Evolutionary conservation across 2,797 vertebrate species (phyloP).

Genomic region (Lerista edwardsae): DNA sequence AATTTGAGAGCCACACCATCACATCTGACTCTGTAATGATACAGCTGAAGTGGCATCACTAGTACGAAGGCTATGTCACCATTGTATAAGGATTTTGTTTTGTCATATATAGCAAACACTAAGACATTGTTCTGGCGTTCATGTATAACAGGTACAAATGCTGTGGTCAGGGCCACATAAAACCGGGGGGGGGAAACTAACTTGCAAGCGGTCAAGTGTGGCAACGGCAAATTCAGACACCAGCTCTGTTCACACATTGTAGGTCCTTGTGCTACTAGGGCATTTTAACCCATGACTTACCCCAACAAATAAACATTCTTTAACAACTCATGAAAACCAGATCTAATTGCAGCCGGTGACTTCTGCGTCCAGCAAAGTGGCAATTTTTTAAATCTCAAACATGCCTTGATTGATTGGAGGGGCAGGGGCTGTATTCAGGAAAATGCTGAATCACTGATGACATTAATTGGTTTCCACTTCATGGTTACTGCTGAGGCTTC

Average conservation of each 20-base stretch:
- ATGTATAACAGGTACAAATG: slow-evolving; percentile 5
- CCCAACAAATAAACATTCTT: neutral
- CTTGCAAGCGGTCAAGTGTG: neutral
- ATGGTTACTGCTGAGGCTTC: neutral
- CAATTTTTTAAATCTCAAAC: slow-evolving; percentile 14
- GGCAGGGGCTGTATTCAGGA: neutral
- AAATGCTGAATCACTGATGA: neutral
- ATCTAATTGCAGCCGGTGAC: slow-evolving; percentile 5
- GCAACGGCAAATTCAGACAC: neutral
- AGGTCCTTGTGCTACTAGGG: neutral
- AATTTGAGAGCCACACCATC: slow-evolving; percentile 57
- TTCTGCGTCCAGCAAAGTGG: slow-evolving; percentile 17
- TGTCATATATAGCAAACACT: slow-evolving; percentile 57
- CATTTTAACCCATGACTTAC: neutral
- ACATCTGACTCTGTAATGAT: slow-evolving; percentile 67
- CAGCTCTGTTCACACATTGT: neutral
- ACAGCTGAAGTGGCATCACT: slow-evolving; percentile 60
- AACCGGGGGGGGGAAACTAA: neutral
- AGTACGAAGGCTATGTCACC: slow-evolving; percentile 58
- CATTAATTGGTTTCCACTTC: neutral
- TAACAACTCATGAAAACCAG: neutral
- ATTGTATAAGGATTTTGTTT: slow-evolving; percentile 65
- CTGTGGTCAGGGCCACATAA: neutral
- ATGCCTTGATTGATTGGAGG: neutral
- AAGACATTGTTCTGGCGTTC: slow-evolving; percentile 62